Evolutionary conservation across 2,113 vertebrate species (phyloP).

Genomic region (Periophthalmodon schlosseri): DNA sequence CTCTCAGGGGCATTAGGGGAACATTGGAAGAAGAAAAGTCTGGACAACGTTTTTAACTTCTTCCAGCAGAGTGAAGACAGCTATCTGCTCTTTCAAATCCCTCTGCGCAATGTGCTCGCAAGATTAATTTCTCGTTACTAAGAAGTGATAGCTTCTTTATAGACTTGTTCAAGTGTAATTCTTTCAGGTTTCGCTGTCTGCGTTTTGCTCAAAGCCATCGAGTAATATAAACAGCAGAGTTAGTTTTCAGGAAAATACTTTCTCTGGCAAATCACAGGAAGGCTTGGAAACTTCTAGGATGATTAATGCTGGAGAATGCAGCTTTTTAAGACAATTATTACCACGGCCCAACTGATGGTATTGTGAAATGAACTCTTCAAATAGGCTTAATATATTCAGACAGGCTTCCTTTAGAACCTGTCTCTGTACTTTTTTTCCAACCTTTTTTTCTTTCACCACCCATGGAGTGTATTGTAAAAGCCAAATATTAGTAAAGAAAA

Average conservation of each 20-base stretch:
- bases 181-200: constrained; percentile 14
- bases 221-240: constrained; percentile 44
- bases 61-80: constrained; percentile 56
- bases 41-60: constrained; percentile 70
- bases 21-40: constrained; percentile 65
- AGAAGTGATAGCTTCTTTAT: constrained; percentile 56
- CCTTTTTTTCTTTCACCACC: too few relatives aligned
- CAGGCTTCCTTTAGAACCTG: neutral
- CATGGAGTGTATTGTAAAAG: too few relatives aligned
- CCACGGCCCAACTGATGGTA: neutral
- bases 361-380: neutral
- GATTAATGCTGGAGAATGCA: constrained; percentile 29
- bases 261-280: constrained; percentile 35
- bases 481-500: too few relatives aligned
- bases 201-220: constrained; percentile 22
- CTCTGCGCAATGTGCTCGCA: constrained; percentile 43
- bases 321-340: neutral
- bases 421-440: too few relatives aligned
- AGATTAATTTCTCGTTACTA: constrained; percentile 64
- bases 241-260: constrained; percentile 34
- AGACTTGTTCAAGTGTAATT: constrained; percentile 36
- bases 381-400: neutral
- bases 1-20: constrained; percentile 61
- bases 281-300: constrained; percentile 8
- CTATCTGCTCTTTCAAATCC: constrained; percentile 51